Base-by-base conservation (phyloP, 2,888 invertebrate genomes). In the Philereme transversata region DNA sequence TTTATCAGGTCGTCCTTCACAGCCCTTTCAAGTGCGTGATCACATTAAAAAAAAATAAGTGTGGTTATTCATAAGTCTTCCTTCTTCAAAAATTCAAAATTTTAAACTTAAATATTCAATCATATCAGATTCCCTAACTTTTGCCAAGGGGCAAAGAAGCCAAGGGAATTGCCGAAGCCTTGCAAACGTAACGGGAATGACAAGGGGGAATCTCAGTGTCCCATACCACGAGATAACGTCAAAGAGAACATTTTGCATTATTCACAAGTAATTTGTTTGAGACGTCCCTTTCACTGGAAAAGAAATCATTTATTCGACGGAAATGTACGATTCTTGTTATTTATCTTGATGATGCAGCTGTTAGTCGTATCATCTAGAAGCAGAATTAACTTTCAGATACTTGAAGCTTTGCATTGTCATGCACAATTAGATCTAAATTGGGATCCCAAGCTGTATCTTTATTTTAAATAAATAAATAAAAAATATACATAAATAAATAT, bases 81-180 rank as follows among this genome's bases (percentile, higher is more conserved):
- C 33, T 43, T 45, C 51, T 49, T 46, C 33, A 53, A 35, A 36
- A 47, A 61, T 48, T 22, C 22, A 22, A 22, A 2, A 3, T 3
- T 22, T 22, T 22, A 22, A 62, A 56, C 22, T 58, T 8, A 47
- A 62, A 59, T 59, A 59, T 62, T 54, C 49, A 59, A 63, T 63
- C 63, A 56, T 63, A 63, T 63, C 59, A 46, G 63, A 62, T 61
- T 51, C 61, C 34, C 51, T 55, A 60, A 62, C 60, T 61, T 61
- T 38, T 58, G 56, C 47, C 62, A 49, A 58, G 67, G 72, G 66
- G 62, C 54, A 51, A 51, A 35, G 73, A 73, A 73, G 73, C 73
- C 73, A 63, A 64, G 68, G 58, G 67, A 65, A 66, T 67, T 40
- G 46, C 53, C 53, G 72, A 74, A 72, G 60, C 72, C 74, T 5